Conservation (phyloP, 2,797 vertebrate genomes). For the Phataginus tricuspis region DNA sequence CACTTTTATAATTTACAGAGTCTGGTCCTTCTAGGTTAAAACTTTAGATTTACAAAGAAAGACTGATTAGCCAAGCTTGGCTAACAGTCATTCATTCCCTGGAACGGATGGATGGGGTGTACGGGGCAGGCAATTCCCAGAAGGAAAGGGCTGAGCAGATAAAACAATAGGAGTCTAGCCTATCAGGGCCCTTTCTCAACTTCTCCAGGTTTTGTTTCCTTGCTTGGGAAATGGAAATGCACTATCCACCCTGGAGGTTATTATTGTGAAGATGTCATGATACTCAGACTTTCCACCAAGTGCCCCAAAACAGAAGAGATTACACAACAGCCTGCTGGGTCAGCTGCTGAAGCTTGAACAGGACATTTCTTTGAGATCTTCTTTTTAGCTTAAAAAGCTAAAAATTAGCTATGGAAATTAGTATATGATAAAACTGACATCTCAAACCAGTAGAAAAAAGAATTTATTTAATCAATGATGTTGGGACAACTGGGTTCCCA, state of each 20-base stretch:
- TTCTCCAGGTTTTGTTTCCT: neutral
- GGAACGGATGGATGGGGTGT: neutral
- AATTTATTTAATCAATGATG: neutral
- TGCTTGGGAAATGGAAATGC: neutral
- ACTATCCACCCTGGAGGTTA: neutral
- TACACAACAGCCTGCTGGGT: neutral
- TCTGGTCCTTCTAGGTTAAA: neutral
- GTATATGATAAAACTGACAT: neutral
- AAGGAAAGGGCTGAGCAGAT: neutral
- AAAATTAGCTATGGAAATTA: neutral
- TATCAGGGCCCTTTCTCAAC: neutral
- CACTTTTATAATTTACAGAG: neutral
- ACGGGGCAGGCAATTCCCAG: neutral
- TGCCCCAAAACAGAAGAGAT: neutral
- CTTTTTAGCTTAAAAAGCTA: slow-evolving; percentile 3
- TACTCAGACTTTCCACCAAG: neutral
- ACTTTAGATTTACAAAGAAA: neutral
- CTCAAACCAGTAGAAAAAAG: slow-evolving; percentile 9
- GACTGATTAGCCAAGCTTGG: neutral
- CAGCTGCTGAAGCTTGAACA: neutral
- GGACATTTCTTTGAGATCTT: neutral
- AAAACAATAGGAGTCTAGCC: neutral
- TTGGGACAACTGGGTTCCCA: neutral
- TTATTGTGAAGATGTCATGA: neutral
- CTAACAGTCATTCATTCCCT: neutral